phyloP scores from a whole-genome alignment of 1,140 invertebrate genomes.

The Druon quercuslanigerum region DNA sequence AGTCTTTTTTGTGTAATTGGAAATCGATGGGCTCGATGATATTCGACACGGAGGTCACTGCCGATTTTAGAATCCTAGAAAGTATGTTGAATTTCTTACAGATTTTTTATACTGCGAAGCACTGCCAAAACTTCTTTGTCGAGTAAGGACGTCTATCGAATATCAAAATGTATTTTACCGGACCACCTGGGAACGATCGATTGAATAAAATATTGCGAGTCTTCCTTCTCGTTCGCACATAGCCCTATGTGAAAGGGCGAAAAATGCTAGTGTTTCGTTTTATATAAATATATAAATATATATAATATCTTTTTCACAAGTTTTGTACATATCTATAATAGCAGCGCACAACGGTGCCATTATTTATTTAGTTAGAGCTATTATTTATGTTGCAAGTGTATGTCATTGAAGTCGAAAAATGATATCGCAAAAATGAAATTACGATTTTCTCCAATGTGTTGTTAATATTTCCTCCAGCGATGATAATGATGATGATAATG shows the following conservation, averaged over 20 bases:
- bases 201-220: constrained; percentile 19
- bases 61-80: constrained; percentile 16
- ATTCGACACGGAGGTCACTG: constrained; percentile 5
- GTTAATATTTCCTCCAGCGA: not conserved
- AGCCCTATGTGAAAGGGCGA: not conserved
- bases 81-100: not conserved
- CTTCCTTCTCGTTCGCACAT: constrained; percentile 22
- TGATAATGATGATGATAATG: not conserved
- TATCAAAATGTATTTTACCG: not conserved
- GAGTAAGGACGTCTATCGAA: constrained; percentile 5
- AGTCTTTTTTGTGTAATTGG: constrained; percentile 5
- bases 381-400: constrained; percentile 55
- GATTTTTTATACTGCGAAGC: constrained; percentile 3
- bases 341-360: constrained; percentile 37
- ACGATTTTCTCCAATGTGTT: not conserved
- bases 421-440: not conserved
- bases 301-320: constrained; percentile 10
- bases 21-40: not conserved
- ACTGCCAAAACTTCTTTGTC: constrained; percentile 28
- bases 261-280: constrained; percentile 18
- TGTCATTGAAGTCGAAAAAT: constrained; percentile 5
- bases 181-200: constrained; percentile 12
- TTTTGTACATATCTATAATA: constrained; percentile 23
- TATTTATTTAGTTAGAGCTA: constrained; percentile 61
- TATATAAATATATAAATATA: constrained; percentile 16